phyloP scores from a whole-genome alignment of 2,888 invertebrate species.

The Gastrophysa polygoni region DNA sequence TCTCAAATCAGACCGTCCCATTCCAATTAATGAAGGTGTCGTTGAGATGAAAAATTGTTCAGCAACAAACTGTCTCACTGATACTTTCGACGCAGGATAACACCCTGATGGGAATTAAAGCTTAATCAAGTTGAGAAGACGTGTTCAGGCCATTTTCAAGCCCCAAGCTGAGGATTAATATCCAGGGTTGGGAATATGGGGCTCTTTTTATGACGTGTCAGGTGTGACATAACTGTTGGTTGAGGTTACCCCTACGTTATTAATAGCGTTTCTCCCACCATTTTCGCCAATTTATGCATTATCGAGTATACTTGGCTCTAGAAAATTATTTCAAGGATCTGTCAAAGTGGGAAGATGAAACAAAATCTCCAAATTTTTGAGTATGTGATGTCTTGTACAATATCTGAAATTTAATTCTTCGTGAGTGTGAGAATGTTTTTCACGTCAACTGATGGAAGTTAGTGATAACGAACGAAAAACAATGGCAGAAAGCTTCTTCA shows the following conservation, averaged over 20 bases:
- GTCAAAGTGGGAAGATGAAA: no score
- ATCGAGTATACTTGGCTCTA: background rate
- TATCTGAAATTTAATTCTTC: no score
- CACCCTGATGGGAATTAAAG: background rate
- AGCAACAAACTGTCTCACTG: no score
- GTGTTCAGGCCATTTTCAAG: background rate
- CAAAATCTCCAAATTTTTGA: no score
- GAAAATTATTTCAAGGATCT: background rate
- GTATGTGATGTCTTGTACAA: no score
- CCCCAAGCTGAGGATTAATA: background rate
- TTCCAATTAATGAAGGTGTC: no score
- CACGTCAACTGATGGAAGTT: no score
- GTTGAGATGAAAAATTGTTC: no score
- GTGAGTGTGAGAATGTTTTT: no score
- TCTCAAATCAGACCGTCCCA: no score
- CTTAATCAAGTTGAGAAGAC: background rate
- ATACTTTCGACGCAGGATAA: background rate
- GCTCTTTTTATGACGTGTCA: background rate
- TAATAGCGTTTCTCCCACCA: background rate
- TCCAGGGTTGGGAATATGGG: background rate
- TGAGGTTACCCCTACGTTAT: background rate
- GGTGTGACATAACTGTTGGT: background rate
- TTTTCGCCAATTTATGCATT: background rate
- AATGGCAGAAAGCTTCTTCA: no score
- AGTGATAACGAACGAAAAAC: no score